phyloP scores from a whole-genome alignment of 2,113 vertebrate species.

The Platanista minor region DNA sequence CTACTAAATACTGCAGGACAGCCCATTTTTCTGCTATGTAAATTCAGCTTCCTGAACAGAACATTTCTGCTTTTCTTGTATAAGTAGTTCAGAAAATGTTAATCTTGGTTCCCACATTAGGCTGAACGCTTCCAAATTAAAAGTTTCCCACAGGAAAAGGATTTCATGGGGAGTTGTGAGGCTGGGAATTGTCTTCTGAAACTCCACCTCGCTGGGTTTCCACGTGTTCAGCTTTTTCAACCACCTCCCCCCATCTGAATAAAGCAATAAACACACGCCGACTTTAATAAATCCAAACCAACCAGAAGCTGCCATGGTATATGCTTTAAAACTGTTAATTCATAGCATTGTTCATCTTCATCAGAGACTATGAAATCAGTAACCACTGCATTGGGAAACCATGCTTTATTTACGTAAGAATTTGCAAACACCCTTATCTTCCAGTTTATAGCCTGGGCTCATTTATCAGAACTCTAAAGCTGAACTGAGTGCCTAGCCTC shows the following conservation, averaged over 20 bases:
- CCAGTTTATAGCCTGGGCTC: constrained; percentile 32
- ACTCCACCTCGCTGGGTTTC: constrained; percentile 34
- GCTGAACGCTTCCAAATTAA: constrained; percentile 74
- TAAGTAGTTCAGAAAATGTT: constrained; percentile 77
- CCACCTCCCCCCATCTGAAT: neutral
- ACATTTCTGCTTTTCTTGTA: constrained; percentile 74
- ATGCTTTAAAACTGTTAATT: neutral
- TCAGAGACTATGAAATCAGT: neutral
- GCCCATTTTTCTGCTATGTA: constrained; percentile 70
- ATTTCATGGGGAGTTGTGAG: constrained; percentile 39
- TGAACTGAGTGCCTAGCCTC: neutral
- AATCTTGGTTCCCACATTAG: constrained; percentile 76
- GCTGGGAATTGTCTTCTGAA: constrained; percentile 50
- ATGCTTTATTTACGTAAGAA: constrained; percentile 46
- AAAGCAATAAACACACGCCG: constrained; percentile 17
- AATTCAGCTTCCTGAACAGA: constrained; percentile 71
- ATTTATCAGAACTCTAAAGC: constrained; percentile 45
- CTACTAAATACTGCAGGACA: constrained; percentile 40
- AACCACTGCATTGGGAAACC: constrained; percentile 1
- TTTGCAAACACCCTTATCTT: constrained; percentile 53
- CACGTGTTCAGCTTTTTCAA: constrained; percentile 30
- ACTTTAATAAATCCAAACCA: constrained; percentile 32
- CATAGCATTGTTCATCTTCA: neutral
- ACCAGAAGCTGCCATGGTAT: neutral
- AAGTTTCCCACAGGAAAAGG: constrained; percentile 77